These are phyloP conservation scores for Tetranychus piercei DNA, from an alignment of 2,888 invertebrate genomes.

Conservation along the genomic window DNA sequence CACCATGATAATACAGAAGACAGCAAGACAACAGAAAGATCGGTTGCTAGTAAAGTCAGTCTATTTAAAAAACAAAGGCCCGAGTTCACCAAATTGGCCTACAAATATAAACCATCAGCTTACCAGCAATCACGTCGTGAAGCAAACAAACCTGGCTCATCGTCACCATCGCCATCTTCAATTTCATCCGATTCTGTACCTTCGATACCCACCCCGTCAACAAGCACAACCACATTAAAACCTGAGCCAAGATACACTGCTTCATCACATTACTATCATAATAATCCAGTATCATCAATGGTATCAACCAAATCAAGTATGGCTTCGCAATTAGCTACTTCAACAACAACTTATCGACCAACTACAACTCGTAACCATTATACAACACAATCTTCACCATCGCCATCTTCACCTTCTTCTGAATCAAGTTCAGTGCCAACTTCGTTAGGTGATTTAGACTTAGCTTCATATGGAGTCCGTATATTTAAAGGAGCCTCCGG, in stretches of 20 bases:
- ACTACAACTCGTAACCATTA: background rate
- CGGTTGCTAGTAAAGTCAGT: background rate
- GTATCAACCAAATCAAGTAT: background rate
- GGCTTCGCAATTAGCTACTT: background rate
- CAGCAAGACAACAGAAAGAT: background rate
- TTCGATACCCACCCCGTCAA: background rate
- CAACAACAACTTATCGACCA: background rate
- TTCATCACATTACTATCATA: background rate
- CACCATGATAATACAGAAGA: background rate
- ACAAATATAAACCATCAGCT: conserved; percentile 10
- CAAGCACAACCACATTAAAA: background rate
- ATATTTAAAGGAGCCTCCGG: background rate
- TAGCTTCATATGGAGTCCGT: background rate
- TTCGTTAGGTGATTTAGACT: background rate
- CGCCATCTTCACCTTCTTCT: background rate
- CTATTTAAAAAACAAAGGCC: background rate
- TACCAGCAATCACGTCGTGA: conserved; percentile 1
- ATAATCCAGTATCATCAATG: background rate
- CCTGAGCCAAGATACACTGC: background rate
- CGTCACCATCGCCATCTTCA: conserved; percentile 4
- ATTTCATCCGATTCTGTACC: background rate
- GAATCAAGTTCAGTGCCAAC: background rate
- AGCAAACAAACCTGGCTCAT: background rate
- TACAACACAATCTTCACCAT: background rate
- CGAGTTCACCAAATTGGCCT: background rate